Percentiles rank a stretch among this genome's conserved stretches.
phyloP scores from a whole-genome alignment of 2,113 vertebrate genomes.

The Vidua macroura region DNA sequence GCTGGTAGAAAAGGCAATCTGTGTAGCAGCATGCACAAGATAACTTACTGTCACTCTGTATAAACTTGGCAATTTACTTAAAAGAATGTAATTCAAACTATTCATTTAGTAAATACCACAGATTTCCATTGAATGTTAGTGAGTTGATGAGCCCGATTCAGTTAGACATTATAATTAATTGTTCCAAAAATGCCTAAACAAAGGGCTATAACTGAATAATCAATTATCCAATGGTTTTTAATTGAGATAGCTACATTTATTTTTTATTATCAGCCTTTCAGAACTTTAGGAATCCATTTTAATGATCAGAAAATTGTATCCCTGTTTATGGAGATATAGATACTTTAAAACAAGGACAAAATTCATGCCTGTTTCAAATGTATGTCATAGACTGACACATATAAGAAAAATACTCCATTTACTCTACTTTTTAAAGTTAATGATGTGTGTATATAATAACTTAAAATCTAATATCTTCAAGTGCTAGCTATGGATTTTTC shows the following conservation, averaged over 20 bases:
- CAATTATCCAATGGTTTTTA: conserved; percentile 33
- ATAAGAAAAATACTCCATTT: not conserved
- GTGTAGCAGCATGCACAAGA: not conserved
- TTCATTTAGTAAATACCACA: conserved; percentile 60
- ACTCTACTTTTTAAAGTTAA: conserved; percentile 23
- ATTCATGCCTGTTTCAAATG: not conserved
- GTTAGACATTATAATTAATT: conserved; percentile 49
- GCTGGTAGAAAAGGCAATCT: not conserved
- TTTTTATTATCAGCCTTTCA: conserved; percentile 28
- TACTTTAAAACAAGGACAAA: not conserved
- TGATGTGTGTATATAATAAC: conserved; percentile 1
- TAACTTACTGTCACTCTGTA: not conserved
- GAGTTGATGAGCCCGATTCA: conserved; percentile 51
- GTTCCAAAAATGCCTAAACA: conserved; percentile 23
- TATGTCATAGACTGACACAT: not conserved
- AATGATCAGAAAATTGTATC: conserved; percentile 6
- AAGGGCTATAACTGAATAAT: conserved; percentile 42
- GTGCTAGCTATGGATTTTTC: conserved; percentile 16
- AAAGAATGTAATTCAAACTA: conserved; percentile 37
- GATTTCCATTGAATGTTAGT: conserved; percentile 50
- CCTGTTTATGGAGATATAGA: not conserved
- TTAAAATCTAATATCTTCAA: conserved; percentile 30
- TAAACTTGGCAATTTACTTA: conserved; percentile 53
- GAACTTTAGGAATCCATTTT: not conserved
- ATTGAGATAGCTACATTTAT: not conserved